These are phyloP conservation scores for Lasioglossum pauxillum DNA, from an alignment of 2,888 invertebrate species.

Conservation along the genomic window DNA sequence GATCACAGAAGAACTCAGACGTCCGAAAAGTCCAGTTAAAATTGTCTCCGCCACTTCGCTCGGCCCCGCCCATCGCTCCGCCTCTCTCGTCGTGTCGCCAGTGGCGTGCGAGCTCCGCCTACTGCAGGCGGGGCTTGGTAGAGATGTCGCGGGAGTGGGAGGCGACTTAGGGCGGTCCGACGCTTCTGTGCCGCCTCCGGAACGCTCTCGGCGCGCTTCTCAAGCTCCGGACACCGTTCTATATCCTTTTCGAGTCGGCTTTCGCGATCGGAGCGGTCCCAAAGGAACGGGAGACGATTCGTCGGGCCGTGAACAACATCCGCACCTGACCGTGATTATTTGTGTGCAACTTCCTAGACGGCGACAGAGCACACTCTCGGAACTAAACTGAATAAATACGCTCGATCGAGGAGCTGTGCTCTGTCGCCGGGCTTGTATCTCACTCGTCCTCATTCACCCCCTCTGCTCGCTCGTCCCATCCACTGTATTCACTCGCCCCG, in stretches of 20 bases:
- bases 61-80: background rate
- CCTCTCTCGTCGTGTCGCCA: background rate
- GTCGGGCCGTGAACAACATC: slow-evolving; percentile 56
- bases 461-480: background rate
- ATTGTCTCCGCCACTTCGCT: background rate
- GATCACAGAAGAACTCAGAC: background rate
- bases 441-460: slow-evolving; percentile 14
- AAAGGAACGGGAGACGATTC: slow-evolving; percentile 40
- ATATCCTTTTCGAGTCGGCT: background rate
- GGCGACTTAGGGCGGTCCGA: background rate
- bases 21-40: background rate
- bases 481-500: background rate
- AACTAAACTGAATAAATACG: slow-evolving; percentile 78
- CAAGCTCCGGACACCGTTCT: background rate
- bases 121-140: background rate
- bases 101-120: background rate
- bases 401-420: slow-evolving; percentile 75
- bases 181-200: background rate
- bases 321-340: slow-evolving; percentile 62
- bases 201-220: background rate
- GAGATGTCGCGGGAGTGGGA: background rate
- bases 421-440: slow-evolving; percentile 68
- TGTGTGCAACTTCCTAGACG: slow-evolving; percentile 68
- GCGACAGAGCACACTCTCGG: slow-evolving; percentile 76
- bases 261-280: background rate